A percentile compares a stretch with the other conserved stretches of the same genome.
These are phyloP conservation scores for Orthosia gothica DNA, from an alignment of 2,888 invertebrate species.

Conservation along the genomic window DNA sequence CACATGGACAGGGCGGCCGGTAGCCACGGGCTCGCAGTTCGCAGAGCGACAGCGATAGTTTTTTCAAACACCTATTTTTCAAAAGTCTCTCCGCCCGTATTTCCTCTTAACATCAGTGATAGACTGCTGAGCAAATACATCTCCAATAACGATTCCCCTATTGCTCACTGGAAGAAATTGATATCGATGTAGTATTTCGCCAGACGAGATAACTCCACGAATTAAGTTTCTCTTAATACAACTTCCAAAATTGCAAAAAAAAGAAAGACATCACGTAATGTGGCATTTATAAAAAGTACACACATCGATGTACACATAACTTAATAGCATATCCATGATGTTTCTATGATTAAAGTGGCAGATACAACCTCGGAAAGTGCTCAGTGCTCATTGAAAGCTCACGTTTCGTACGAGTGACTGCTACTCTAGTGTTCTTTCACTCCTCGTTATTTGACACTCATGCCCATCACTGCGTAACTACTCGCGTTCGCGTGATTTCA, in stretches of 20 bases:
- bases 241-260: background rate
- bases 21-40: too few species aligned
- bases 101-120: too few species aligned
- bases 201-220: fast-evolving
- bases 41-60: too few species aligned
- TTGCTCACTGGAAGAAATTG: background rate
- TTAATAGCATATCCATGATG: constrained; percentile 26
- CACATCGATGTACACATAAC: background rate
- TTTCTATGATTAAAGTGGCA: constrained; percentile 31
- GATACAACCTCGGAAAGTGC: constrained; percentile 17
- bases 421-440: constrained; percentile 51
- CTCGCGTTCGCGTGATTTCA: constrained; percentile 40
- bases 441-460: constrained; percentile 54
- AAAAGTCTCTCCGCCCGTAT: too few species aligned
- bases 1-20: too few species aligned
- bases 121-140: too few species aligned
- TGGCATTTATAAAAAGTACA: constrained; percentile 3
- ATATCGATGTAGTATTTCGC: background rate
- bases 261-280: background rate
- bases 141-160: background rate
- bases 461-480: constrained; percentile 36
- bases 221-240: background rate
- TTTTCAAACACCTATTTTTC: too few species aligned
- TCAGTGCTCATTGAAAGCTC: constrained; percentile 54
- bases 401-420: constrained; percentile 42